phyloP scores from a whole-genome alignment of 2,113 vertebrate genomes.

The Noturus placidus region DNA sequence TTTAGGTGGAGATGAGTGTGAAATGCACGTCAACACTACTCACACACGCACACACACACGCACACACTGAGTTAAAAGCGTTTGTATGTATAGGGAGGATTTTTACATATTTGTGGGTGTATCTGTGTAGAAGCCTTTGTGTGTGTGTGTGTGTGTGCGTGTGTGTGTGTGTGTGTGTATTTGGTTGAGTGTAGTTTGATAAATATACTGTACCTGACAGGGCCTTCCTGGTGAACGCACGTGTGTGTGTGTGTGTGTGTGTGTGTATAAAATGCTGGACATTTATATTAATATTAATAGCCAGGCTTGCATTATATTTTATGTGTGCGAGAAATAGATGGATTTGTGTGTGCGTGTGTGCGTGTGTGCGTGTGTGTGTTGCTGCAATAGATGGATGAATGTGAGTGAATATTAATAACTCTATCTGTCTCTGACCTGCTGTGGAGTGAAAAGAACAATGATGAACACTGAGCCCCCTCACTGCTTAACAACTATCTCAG shows the following conservation, averaged over 20 bases:
- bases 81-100: not conserved
- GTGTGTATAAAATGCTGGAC: constrained; percentile 38
- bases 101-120: not conserved
- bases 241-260: constrained; percentile 69
- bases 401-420: constrained; percentile 71
- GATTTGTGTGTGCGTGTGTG: constrained; percentile 46
- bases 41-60: not conserved
- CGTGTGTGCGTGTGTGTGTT: constrained; percentile 44
- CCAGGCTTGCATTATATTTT: constrained; percentile 30
- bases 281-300: constrained; percentile 49
- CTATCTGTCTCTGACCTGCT: constrained; percentile 67
- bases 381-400: constrained; percentile 69
- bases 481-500: constrained; percentile 75
- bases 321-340: not conserved
- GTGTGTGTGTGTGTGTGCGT: not conserved
- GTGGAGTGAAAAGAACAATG: constrained; percentile 69
- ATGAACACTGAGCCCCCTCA: constrained; percentile 62
- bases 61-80: not conserved
- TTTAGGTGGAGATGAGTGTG: constrained; percentile 15
- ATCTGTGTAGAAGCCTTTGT: not conserved
- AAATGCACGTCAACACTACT: not conserved
- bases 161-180: not conserved
- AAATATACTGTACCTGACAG: not conserved
- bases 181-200: not conserved
- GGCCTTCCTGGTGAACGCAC: constrained; percentile 14